Base-by-base conservation (phyloP, 2,888 invertebrate genomes). In the Oegoconia quadripuncta region DNA sequence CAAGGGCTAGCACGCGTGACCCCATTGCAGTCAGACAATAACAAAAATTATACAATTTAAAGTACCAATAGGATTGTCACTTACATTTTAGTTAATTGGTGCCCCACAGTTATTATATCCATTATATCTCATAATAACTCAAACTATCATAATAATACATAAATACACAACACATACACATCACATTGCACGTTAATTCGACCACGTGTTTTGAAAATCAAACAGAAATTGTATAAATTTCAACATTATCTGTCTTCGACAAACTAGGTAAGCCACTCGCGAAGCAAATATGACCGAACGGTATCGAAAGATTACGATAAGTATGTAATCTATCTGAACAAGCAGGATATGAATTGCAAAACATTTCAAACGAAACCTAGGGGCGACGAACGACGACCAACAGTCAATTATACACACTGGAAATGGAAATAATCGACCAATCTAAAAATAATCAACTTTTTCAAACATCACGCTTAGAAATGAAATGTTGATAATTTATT, bases 251-350 rank as follows among this genome's bases (percentile, higher is more conserved):
- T 34, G 38, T 46, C 34, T 41, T 42, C 45, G 44, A 55, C 53
- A 55, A 46, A 53, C 48, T 36, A 48, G 44, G 39, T 43, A 43
- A 50, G 42, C 45, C 43, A 44, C 38, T 28, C 45, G 29, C 39
- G 45, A 40, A 42, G 43, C 42, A 41, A 50, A 43, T 42, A 51
- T 47, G 48, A 46, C 41, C 48, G 41, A 47, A 47, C 42, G 39
- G 44, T 58, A 59, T 57, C 55, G 54, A 48, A 34, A 55, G 58
- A 59, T 60, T 58, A 50, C 49, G 54, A 61, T 54, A 52, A 55
- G 45, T 55, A 48, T 49, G 52, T 59, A 58, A 61, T 55, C 49
- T 55, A 49, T 44, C 31, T 47, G 42, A 35, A 39, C 46, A 47
- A 40, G 44, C 41, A 48, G 48, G 54, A 52, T 56, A 50, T 52